Percentiles rank a stretch among this genome's conserved stretches.
phyloP scores from a whole-genome alignment of 2,113 vertebrate species.

The Dicrurus megarhynchus region DNA sequence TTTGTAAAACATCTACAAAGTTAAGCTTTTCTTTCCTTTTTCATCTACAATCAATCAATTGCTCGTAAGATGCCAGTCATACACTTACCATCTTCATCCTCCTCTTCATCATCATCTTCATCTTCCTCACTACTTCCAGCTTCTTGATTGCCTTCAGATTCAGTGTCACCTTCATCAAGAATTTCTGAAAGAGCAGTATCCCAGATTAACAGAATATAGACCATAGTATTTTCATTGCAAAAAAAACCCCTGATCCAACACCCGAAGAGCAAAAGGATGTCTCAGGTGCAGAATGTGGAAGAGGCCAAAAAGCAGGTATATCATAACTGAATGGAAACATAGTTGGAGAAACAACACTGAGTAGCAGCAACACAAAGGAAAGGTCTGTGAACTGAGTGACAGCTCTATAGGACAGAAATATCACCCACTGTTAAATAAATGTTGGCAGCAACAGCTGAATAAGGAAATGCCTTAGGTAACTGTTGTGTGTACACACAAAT shows the following conservation, averaged over 20 bases:
- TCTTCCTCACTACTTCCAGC: constrained; percentile 87
- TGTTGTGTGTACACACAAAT: not conserved
- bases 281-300: not conserved
- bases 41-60: not conserved
- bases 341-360: not conserved
- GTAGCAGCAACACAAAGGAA: not conserved
- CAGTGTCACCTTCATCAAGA: constrained; percentile 94
- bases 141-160: constrained; percentile 84
- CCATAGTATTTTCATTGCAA: not conserved
- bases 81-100: constrained; percentile 77
- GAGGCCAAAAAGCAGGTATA: not conserved
- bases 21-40: not conserved
- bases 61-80: not conserved
- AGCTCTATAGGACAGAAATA: not conserved
- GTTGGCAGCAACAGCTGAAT: not conserved
- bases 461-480: not conserved
- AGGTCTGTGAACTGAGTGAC: not conserved
- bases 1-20: not conserved
- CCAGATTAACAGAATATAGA: not conserved
- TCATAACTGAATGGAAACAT: not conserved
- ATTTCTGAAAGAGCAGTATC: constrained; percentile 80
- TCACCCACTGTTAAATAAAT: not conserved
- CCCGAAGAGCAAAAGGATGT: not conserved
- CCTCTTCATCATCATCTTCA: constrained; percentile 80
- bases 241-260: not conserved